A percentile compares a stretch with the other conserved stretches of the same genome.
phyloP scores from a whole-genome alignment of 2,888 invertebrate genomes.

The Julus scanicus region DNA sequence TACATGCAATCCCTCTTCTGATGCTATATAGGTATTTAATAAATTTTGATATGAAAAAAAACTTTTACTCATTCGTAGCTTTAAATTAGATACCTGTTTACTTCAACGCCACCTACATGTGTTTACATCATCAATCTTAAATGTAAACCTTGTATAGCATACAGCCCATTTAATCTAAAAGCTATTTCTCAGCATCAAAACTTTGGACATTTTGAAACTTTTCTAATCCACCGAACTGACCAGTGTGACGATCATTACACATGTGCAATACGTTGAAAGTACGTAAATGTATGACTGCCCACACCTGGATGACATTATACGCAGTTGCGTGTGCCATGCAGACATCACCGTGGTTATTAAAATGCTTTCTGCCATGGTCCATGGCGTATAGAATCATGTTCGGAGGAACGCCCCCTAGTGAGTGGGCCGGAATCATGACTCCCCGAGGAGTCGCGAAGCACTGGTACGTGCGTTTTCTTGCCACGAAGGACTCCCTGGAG shows the following conservation, averaged over 20 bases:
- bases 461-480: not conserved
- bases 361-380: not conserved
- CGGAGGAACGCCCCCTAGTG: slow-evolving; percentile 29
- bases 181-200: too few relatives aligned
- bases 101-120: too few relatives aligned
- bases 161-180: too few relatives aligned
- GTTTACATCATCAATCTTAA: too few relatives aligned
- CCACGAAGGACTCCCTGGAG: not conserved
- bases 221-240: not conserved
- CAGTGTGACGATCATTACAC: not conserved
- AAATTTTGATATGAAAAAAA: too few relatives aligned
- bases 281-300: not conserved
- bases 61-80: too few relatives aligned
- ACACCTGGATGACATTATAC: not conserved
- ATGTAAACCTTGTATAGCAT: too few relatives aligned
- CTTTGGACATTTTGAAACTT: not conserved
- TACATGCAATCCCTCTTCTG: too few relatives aligned
- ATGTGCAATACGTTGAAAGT: not conserved
- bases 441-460: slow-evolving; percentile 1
- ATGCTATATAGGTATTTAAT: too few relatives aligned
- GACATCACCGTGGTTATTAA: not conserved
- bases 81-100: too few relatives aligned
- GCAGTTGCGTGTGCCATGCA: not conserved
- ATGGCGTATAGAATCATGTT: not conserved
- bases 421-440: slow-evolving; percentile 15